Evolutionary conservation across 2,113 vertebrate species (phyloP).

Genomic region (Zapus hudsonius): DNA sequence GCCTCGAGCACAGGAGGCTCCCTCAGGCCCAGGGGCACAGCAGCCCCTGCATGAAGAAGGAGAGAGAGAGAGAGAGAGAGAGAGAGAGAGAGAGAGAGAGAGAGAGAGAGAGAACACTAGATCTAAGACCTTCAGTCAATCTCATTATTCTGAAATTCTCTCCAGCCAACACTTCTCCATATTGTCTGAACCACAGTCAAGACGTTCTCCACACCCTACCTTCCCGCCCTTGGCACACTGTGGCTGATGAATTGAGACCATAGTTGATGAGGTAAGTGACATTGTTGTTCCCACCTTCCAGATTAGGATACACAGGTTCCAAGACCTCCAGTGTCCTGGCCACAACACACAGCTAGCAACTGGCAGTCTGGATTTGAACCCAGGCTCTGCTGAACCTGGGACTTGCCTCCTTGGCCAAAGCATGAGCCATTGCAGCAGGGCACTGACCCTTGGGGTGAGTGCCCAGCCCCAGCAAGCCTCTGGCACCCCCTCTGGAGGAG

Average conservation of each 20-base stretch:
- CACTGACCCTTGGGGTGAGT: not conserved
- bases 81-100: too few species aligned
- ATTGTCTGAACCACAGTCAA: not conserved
- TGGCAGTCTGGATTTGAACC: not conserved
- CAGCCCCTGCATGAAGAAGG: too few species aligned
- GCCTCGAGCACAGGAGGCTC: not conserved
- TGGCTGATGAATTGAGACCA: not conserved
- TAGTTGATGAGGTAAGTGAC: accelerated
- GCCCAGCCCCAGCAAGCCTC: not conserved
- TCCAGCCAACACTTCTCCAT: not conserved
- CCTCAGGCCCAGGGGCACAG: not conserved
- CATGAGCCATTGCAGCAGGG: accelerated
- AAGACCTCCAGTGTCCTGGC: not conserved
- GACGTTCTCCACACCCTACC: not conserved
- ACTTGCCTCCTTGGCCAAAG: not conserved
- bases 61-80: too few species aligned
- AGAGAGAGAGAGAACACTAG: too few species aligned
- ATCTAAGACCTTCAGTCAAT: not conserved
- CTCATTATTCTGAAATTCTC: not conserved
- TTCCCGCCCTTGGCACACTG: not conserved
- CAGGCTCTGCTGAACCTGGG: not conserved
- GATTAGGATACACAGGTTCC: not conserved
- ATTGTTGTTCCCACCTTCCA: not conserved
- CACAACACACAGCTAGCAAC: not conserved
- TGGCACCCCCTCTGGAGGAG: not conserved